Conservation (phyloP, 2,113 vertebrate genomes). For the Oreochromis tanganicae region DNA sequence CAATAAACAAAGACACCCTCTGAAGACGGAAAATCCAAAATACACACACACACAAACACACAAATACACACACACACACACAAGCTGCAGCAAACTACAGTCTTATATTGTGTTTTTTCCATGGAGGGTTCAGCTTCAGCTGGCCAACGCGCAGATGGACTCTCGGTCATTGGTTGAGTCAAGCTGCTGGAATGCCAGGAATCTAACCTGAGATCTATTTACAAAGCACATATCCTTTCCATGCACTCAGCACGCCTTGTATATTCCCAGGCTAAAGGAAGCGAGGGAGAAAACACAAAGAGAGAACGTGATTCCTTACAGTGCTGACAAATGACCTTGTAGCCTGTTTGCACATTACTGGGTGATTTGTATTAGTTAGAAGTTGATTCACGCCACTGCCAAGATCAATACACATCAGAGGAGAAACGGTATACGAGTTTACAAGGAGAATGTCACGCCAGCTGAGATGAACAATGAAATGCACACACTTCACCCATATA, state of each 20-base stretch:
- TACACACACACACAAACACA: background rate
- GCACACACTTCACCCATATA: background rate
- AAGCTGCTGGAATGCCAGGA: constrained; percentile 62
- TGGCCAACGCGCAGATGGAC: constrained; percentile 37
- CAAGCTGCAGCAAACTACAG: background rate
- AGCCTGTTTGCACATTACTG: constrained; percentile 22
- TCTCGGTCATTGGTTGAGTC: constrained; percentile 57
- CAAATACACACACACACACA: background rate
- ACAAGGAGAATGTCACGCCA: background rate
- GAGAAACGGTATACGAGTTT: background rate
- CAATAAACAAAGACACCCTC: constrained; percentile 55
- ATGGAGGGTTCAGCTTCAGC: constrained; percentile 10
- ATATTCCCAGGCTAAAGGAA: constrained; percentile 6
- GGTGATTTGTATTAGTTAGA: constrained; percentile 40
- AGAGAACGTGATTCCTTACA: background rate
- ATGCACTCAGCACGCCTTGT: constrained; percentile 15
- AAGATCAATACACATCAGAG: constrained; percentile 25
- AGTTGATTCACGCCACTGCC: constrained; percentile 10
- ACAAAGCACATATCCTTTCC: constrained; percentile 63
- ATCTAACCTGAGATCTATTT: constrained; percentile 72
- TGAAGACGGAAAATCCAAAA: constrained; percentile 18
- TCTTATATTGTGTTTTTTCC: background rate
- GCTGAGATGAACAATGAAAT: background rate
- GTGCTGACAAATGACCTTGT: constrained; percentile 30
- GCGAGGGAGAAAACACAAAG: background rate